Evolutionary conservation across 1,140 invertebrate species (phyloP).

Genomic region (Drosophila novamexicana): DNA sequence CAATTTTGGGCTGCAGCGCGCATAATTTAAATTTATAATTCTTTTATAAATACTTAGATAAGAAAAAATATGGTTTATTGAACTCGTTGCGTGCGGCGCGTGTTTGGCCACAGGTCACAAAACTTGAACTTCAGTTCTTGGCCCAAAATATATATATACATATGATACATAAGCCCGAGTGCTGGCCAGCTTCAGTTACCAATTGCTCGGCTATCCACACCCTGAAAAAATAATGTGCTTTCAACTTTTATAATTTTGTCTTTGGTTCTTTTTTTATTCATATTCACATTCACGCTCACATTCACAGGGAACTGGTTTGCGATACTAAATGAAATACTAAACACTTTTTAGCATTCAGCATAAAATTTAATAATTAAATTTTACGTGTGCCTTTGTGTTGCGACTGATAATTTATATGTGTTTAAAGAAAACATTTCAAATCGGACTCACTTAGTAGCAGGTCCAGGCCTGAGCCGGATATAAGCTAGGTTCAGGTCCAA

Average conservation of each 20-base stretch:
- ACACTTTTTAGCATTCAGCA: constrained; percentile 60
- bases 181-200: constrained; percentile 16
- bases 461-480: constrained; percentile 60
- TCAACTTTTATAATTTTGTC: neutral
- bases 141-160: neutral
- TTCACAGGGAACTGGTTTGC: constrained; percentile 64
- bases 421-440: constrained; percentile 40
- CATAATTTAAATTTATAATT: constrained; percentile 38
- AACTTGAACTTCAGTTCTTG: constrained; percentile 14
- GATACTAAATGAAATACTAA: constrained; percentile 62
- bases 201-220: constrained; percentile 22
- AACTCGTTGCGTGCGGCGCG: constrained; percentile 21
- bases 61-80: constrained; percentile 25
- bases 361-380: constrained; percentile 73
- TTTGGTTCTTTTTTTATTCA: too few relatives aligned
- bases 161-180: too few relatives aligned
- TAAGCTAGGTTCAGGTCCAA: constrained; percentile 22
- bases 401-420: constrained; percentile 38
- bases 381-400: constrained; percentile 32
- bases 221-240: constrained; percentile 10
- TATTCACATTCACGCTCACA: constrained; percentile 23
- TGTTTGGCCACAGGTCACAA: constrained; percentile 29
- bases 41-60: constrained; percentile 33
- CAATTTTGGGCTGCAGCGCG: constrained; percentile 23
- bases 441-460: constrained; percentile 19